Base-by-base conservation (phyloP, 2,888 invertebrate species). In the Andrena trimmerana region DNA sequence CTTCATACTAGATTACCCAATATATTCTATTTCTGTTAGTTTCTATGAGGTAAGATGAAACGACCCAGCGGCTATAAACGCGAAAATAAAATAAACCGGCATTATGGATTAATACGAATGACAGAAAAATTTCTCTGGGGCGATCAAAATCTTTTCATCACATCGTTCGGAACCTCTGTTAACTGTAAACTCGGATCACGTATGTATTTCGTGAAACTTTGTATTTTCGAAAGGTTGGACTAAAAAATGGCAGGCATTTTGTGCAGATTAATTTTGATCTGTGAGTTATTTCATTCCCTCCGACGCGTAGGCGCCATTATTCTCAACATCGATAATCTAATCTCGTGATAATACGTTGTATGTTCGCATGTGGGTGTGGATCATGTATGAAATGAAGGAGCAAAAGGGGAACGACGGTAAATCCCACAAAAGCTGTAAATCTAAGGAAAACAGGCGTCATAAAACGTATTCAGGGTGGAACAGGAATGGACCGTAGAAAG, bases 321-420 rank as follows among this genome's bases (percentile, higher is more conserved):
- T 80, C 80, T 88, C 84, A 69, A 78, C 83, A 74, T 54, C 79
- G 89, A 91, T 90, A 93, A 92, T 92, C 93, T 92, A 92, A 92
- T 92, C 92, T 91, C 68, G 85, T 78, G 91, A 92, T 90, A 90
- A 87, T 85, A 81, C 67, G 69, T 83, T 52, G 77, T 65, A 20
- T 31, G 67, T 31, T 63, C 77, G 52, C 33, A 48, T 67, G 78
- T 72, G 75, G 24, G 31, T 59, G 80, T 67, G 48, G 66, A 60
- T 73, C 72, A 59, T 42, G 8, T 33, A 42, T 27, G 20, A 62
- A 76, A 67, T n/a, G 16, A 29, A 74, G n/a, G 13, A 50, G 20
- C 29, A 48, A 75, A 27, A 54, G 48, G 60, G 66, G 8, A n/a
- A 36, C 36, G 48, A n/a, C 31, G 29, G 24, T 27, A 50, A 31